These are phyloP conservation scores for Dryobates pubescens DNA, from an alignment of 2,797 vertebrate species.

Conservation along the genomic window DNA sequence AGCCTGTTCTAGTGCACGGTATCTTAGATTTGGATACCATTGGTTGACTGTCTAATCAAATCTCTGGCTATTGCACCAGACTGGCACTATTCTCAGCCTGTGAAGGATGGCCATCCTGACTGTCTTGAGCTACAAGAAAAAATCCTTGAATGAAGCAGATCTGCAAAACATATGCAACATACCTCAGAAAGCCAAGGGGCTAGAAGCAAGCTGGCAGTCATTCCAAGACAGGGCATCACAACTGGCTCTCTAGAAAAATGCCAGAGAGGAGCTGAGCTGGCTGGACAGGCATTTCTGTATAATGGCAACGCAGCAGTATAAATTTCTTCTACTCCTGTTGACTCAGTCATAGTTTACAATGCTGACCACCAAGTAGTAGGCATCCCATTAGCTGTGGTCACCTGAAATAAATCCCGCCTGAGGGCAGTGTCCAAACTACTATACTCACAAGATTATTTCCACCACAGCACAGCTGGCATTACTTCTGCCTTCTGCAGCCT, in stretches of 20 bases:
- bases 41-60: background rate
- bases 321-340: background rate
- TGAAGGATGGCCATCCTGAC: background rate
- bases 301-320: background rate
- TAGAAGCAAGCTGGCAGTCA: background rate
- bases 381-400: background rate
- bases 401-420: background rate
- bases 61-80: background rate
- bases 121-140: background rate
- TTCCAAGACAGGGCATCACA: background rate
- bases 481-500: background rate
- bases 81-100: background rate
- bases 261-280: background rate
- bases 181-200: background rate
- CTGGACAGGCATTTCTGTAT: background rate
- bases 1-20: background rate
- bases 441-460: background rate
- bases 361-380: background rate
- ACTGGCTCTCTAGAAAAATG: background rate
- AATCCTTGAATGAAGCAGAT: background rate
- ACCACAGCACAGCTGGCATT: accelerated
- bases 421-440: background rate
- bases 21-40: background rate
- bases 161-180: background rate
- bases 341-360: background rate